These are phyloP conservation scores for Ctenodactylus gundi DNA, from an alignment of 2,113 vertebrate genomes.

Conservation along the genomic window DNA sequence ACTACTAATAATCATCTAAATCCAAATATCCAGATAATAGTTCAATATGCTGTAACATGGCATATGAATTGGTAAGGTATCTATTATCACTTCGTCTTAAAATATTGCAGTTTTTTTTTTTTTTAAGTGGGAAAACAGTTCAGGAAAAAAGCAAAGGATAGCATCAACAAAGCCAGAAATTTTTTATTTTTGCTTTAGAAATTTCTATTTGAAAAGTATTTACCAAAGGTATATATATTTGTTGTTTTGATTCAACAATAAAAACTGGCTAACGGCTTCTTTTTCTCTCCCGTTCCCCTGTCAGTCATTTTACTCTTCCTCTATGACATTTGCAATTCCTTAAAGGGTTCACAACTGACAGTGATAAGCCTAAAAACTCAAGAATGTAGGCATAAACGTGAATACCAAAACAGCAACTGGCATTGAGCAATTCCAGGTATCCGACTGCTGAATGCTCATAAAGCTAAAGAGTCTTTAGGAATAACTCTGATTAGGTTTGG, in stretches of 20 bases:
- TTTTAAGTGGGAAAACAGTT: neutral
- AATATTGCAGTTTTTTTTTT: no score
- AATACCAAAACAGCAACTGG: neutral
- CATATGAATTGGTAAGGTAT: neutral
- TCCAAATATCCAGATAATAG: neutral
- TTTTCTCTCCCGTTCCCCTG: neutral
- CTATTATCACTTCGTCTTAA: no score
- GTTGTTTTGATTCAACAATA: neutral
- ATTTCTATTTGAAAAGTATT: slow-evolving; percentile 12
- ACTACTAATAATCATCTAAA: neutral
- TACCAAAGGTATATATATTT: neutral
- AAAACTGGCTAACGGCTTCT: neutral
- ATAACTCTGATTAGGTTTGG: neutral
- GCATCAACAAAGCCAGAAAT: slow-evolving; percentile 13
- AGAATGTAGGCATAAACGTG: neutral
- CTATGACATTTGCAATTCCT: neutral
- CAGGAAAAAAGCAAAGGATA: neutral
- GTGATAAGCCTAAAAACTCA: neutral
- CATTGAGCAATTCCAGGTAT: neutral
- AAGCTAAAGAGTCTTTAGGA: neutral
- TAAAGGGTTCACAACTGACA: neutral
- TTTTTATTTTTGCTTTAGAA: slow-evolving; percentile 9
- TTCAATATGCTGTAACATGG: neutral
- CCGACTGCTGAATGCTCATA: no score
- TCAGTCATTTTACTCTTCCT: neutral